Evolutionary conservation across 2,797 vertebrate species (phyloP).

Genomic region (Epinephelus coioides): DNA sequence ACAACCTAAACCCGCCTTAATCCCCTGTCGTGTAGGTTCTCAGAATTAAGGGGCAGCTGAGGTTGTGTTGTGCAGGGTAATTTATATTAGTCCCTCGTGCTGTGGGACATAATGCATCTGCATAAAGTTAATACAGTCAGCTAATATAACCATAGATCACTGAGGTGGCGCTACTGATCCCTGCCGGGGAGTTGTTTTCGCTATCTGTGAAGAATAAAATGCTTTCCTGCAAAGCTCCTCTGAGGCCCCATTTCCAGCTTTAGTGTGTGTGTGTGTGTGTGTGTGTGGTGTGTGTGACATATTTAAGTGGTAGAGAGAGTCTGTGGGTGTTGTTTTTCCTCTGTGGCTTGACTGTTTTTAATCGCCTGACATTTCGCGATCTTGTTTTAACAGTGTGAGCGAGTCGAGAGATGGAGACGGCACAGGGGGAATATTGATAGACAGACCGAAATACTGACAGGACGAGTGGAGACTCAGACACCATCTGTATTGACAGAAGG

Average conservation of each 20-base stretch:
- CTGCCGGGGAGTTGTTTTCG: constrained; percentile 43
- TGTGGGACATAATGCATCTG: constrained; percentile 50
- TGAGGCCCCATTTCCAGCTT: constrained; percentile 43
- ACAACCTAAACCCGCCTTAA: constrained; percentile 19
- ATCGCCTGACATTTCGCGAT: constrained; percentile 73
- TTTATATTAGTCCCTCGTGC: constrained; percentile 40
- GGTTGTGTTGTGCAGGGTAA: constrained; percentile 16
- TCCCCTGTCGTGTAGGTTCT: constrained; percentile 28
- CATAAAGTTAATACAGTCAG: constrained; percentile 62
- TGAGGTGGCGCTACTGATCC: constrained; percentile 54
- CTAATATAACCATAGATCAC: constrained; percentile 62
- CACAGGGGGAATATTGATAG: constrained; percentile 72
- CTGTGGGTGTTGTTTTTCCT: constrained; percentile 33
- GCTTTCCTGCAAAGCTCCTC: constrained; percentile 56
- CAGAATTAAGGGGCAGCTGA: constrained; percentile 23
- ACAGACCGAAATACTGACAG: constrained; percentile 63
- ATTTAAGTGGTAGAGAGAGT: constrained; percentile 18
- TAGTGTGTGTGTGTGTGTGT: constrained; percentile 19
- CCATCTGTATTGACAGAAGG: constrained; percentile 74
- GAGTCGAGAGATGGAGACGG: constrained; percentile 46
- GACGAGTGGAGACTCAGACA: constrained; percentile 69
- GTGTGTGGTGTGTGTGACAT: constrained; percentile 11
- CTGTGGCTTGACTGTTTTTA: constrained; percentile 34
- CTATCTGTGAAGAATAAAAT: constrained; percentile 48
- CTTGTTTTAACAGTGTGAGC: constrained; percentile 65